Percentiles rank a stretch among this genome's conserved stretches.
These are phyloP conservation scores for Pardosa pseudoannulata DNA, from an alignment of 2,888 invertebrate genomes.

Conservation along the genomic window DNA sequence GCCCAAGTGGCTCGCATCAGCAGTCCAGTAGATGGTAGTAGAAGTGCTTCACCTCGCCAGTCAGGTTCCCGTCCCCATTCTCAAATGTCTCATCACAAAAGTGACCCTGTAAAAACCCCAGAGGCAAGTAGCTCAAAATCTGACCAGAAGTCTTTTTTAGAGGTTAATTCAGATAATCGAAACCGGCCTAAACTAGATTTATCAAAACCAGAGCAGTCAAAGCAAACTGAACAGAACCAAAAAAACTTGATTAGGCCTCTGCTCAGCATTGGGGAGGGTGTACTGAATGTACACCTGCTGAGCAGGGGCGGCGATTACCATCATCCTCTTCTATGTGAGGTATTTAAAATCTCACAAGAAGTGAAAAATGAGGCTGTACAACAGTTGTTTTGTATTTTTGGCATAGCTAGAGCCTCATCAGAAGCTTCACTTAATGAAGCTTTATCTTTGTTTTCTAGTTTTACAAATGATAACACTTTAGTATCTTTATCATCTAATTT, in stretches of 20 bases:
- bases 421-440: conserved; percentile 27
- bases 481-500: background rate
- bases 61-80: conserved; percentile 14
- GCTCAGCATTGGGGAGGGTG: conserved; percentile 71
- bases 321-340: conserved; percentile 65
- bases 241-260: conserved; percentile 74
- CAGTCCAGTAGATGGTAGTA: conserved; percentile 54
- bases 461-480: conserved; percentile 4
- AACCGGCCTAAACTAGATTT: conserved; percentile 60
- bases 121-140: conserved; percentile 22
- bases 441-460: conserved; percentile 25
- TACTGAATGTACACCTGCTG: conserved; percentile 53
- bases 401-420: conserved; percentile 8
- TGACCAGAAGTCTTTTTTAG: conserved; percentile 72
- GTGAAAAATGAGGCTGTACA: conserved; percentile 15
- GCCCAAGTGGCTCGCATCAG: conserved; percentile 70
- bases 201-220: conserved; percentile 33
- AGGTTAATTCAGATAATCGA: conserved; percentile 64
- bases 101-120: conserved; percentile 29
- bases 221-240: conserved; percentile 59
- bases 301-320: conserved; percentile 67
- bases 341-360: conserved; percentile 50
- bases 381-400: conserved; percentile 36
- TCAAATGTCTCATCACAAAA: conserved; percentile 21
- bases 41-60: conserved; percentile 36